Conservation (phyloP, 37 sponge, comb jelly and placozoan species). For the Aphrocallistes beatrix region DNA sequence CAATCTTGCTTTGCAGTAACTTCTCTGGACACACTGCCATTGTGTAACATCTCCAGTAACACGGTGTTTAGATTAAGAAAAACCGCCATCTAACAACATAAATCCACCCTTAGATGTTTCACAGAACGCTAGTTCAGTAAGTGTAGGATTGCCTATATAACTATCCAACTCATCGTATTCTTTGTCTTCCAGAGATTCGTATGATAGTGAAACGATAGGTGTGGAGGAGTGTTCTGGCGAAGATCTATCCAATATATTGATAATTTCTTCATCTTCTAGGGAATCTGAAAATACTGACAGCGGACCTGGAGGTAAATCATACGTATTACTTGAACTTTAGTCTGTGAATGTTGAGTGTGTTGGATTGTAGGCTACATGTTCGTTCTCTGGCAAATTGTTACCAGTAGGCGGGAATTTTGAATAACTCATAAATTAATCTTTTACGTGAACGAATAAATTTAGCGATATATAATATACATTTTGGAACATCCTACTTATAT, state of each 20-base stretch:
- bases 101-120: neutral
- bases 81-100: neutral
- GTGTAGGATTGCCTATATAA: neutral
- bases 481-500: neutral
- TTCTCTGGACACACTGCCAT: neutral
- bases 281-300: neutral
- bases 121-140: neutral
- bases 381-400: neutral
- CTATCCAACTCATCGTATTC: neutral
- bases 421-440: neutral
- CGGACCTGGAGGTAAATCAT: neutral
- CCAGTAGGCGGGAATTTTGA: neutral
- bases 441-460: neutral
- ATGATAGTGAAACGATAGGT: neutral
- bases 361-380: neutral
- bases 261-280: neutral
- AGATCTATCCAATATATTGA: neutral
- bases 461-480: neutral
- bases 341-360: neutral
- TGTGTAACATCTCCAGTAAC: neutral
- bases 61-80: neutral
- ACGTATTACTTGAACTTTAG: neutral
- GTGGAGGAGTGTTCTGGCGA: neutral
- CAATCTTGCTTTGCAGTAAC: neutral
- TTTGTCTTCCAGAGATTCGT: neutral